Evolutionary conservation across 2,113 vertebrate genomes (phyloP).

Genomic region (Albula glossodonta): DNA sequence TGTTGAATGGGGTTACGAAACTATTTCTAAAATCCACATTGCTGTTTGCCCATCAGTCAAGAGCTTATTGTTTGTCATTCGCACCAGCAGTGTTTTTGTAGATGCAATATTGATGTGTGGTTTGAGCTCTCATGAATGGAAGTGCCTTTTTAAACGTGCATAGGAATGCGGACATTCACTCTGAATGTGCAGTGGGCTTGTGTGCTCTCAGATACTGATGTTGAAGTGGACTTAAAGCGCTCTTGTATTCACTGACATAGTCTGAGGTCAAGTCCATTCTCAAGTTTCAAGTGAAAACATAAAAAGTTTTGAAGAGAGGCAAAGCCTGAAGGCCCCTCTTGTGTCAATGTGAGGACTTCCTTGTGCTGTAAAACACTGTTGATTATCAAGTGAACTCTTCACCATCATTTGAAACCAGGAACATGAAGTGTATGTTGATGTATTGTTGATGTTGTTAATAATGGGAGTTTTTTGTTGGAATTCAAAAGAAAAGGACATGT

Average conservation of each 20-base stretch:
- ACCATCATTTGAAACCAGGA: not conserved
- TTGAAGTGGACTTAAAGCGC: conserved; percentile 31
- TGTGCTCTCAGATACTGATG: conserved; percentile 9
- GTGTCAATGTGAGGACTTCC: not conserved
- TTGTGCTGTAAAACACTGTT: not conserved
- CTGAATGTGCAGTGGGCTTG: not conserved
- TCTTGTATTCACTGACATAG: conserved; percentile 27
- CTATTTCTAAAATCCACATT: not conserved
- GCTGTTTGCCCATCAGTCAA: conserved; percentile 23
- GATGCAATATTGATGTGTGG: conserved; percentile 10
- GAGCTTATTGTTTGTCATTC: conserved; percentile 1
- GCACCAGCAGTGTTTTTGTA: conserved; percentile 9
- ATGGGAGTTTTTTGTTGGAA: not conserved
- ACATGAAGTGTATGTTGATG: not conserved
- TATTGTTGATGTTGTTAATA: not conserved
- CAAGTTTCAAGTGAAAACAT: not conserved
- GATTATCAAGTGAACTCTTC: not conserved
- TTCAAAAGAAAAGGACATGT: not conserved
- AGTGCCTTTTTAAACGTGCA: not conserved
- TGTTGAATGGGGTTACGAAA: conserved; percentile 8
- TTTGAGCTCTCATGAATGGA: not conserved
- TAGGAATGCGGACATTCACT: not conserved
- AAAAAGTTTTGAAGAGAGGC: not conserved
- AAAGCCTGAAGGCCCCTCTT: not conserved
- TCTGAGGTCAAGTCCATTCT: conserved; percentile 34